Evolutionary conservation across 2,113 vertebrate species (phyloP).

Genomic region (Limnothrissa miodon): DNA sequence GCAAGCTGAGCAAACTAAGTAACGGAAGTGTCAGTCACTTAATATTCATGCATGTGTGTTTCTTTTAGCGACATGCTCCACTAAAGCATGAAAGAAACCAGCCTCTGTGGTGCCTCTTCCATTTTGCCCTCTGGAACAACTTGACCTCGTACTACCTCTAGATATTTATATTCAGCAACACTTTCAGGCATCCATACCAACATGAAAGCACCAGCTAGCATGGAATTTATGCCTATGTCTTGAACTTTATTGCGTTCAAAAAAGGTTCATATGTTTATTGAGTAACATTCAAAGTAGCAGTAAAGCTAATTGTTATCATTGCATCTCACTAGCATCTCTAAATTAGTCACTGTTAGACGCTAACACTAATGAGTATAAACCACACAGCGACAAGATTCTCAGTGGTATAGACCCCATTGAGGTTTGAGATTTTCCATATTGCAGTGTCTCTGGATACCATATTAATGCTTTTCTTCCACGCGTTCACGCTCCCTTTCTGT

Average conservation of each 20-base stretch:
- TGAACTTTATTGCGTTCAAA: not conserved
- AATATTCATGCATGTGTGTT: slow-evolving; percentile 21
- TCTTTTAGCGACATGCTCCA: not conserved
- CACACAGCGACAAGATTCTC: no score
- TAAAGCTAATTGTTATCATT: not conserved
- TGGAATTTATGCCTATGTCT: not conserved
- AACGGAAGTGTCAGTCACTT: not conserved
- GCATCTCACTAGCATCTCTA: not conserved
- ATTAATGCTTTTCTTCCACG: not conserved
- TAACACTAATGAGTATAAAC: not conserved
- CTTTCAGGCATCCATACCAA: not conserved
- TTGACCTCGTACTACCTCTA: not conserved
- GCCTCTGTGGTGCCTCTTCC: not conserved
- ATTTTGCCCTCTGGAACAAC: not conserved
- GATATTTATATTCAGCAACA: slow-evolving; percentile 5
- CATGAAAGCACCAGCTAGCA: not conserved
- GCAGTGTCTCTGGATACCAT: not conserved
- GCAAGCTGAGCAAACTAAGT: slow-evolving; percentile 8
- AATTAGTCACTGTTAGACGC: not conserved
- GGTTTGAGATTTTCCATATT: not conserved
- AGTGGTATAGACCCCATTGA: not conserved
- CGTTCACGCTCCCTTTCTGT: not conserved
- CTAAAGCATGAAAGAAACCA: not conserved
- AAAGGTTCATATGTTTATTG: not conserved
- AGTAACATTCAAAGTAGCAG: no score